phyloP scores from a whole-genome alignment of 2,797 vertebrate species.

The Poeciliopsis paucimaculata region DNA sequence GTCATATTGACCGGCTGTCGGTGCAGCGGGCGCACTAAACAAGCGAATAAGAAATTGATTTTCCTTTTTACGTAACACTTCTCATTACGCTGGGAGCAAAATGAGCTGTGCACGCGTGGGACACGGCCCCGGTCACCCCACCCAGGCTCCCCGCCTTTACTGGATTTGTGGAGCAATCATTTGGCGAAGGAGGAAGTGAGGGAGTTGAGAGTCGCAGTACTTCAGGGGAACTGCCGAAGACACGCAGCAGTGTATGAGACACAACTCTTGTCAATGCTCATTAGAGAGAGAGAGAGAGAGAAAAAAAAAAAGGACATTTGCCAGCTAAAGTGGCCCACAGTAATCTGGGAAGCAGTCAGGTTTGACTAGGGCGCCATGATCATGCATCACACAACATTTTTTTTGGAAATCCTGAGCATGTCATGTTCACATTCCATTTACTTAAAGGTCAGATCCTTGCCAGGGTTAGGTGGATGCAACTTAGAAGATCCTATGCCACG shows the following conservation, averaged over 20 bases:
- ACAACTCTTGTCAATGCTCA: constrained; percentile 12
- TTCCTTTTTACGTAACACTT: constrained; percentile 53
- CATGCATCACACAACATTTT: neutral
- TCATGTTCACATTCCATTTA: neutral
- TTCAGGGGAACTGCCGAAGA: constrained; percentile 24
- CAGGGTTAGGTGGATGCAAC: neutral
- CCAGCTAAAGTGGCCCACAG: constrained; percentile 8
- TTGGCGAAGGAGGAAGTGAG: constrained; percentile 47
- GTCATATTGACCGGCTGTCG: constrained; percentile 62
- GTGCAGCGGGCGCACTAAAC: constrained; percentile 58
- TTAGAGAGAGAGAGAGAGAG: constrained; percentile 20
- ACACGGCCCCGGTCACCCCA: constrained; percentile 8
- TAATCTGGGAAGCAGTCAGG: neutral
- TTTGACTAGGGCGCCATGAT: constrained; percentile 14
- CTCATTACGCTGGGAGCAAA: constrained; percentile 62
- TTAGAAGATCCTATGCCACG: neutral
- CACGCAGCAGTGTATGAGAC: constrained; percentile 1
- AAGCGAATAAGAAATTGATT: constrained; percentile 70
- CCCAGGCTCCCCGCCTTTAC: neutral
- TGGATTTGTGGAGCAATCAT: constrained; percentile 66
- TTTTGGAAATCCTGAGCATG: neutral
- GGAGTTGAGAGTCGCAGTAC: constrained; percentile 39
- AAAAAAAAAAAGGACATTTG: constrained; percentile 20
- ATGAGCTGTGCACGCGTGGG: constrained; percentile 44
- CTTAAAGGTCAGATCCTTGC: neutral